Conservation (phyloP, 2,888 invertebrate genomes). For the Platycheirus albimanus region DNA sequence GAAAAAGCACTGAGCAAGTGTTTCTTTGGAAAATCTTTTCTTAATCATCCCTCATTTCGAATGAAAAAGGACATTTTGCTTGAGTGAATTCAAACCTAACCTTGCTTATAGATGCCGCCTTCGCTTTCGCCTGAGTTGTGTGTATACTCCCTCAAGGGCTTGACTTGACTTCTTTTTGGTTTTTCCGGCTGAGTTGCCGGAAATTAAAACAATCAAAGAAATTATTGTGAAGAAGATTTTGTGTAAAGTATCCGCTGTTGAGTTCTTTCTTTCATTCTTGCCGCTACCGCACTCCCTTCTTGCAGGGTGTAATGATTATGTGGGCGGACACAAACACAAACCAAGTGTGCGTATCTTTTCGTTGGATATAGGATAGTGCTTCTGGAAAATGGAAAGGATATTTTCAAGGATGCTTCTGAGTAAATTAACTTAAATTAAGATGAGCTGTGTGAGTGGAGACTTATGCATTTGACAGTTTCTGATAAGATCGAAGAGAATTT, state of each 20-base stretch:
- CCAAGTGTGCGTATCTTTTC: constrained; percentile 44
- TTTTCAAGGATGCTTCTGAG: constrained; percentile 68
- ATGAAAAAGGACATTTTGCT: constrained; percentile 34
- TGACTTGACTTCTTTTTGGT: constrained; percentile 61
- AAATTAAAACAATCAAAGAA: constrained; percentile 75
- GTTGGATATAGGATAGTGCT: constrained; percentile 33
- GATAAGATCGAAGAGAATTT: constrained; percentile 56
- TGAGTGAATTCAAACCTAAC: not conserved
- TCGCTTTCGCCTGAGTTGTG: no score
- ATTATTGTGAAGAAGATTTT: constrained; percentile 67
- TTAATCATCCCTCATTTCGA: constrained; percentile 24
- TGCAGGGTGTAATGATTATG: constrained; percentile 6
- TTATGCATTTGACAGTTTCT: constrained; percentile 68
- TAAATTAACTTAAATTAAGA: constrained; percentile 70
- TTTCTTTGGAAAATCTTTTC: constrained; percentile 62
- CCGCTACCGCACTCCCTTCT: not conserved
- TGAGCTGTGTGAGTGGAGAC: constrained; percentile 40
- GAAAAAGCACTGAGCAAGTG: constrained; percentile 63
- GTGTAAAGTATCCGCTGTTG: constrained; percentile 65
- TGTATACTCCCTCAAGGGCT: constrained; percentile 19
- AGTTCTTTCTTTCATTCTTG: constrained; percentile 26
- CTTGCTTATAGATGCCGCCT: constrained; percentile 28
- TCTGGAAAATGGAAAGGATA: constrained; percentile 68
- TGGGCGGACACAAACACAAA: constrained; percentile 22
- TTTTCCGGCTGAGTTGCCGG: constrained; percentile 69